phyloP scores from a whole-genome alignment of 2,113 vertebrate species.

The Oreocharis arfaki region DNA sequence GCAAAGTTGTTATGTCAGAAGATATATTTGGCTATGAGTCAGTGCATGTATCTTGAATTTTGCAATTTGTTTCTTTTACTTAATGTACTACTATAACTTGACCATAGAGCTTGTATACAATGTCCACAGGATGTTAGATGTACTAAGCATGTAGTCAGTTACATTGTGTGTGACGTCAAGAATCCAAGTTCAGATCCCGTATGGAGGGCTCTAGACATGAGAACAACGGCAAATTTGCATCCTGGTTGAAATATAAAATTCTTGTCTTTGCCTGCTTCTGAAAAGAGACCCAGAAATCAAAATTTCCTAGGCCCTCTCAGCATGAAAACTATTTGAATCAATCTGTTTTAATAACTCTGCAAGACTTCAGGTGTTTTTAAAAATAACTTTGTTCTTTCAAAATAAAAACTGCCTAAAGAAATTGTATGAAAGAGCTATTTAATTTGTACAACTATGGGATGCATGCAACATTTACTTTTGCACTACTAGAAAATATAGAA shows the following conservation, averaged over 20 bases:
- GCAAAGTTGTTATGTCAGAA: background rate
- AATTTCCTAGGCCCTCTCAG: background rate
- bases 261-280: background rate
- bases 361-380: background rate
- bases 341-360: background rate
- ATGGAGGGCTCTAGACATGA: background rate
- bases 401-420: background rate
- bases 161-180: background rate
- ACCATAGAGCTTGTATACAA: background rate
- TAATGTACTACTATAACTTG: background rate
- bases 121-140: background rate
- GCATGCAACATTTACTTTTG: background rate
- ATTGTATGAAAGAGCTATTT: background rate
- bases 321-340: background rate
- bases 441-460: background rate
- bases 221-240: background rate
- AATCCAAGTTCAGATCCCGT: background rate
- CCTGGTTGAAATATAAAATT: background rate
- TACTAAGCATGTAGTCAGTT: background rate
- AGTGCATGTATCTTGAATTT: background rate
- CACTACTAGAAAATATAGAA: background rate
- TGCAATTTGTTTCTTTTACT: background rate
- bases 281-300: background rate
- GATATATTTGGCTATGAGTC: background rate
- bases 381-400: background rate